Percentiles rank a stretch among this genome's conserved stretches.
Conservation (phyloP, 2,113 vertebrate genomes). For the Mobula birostris region DNA sequence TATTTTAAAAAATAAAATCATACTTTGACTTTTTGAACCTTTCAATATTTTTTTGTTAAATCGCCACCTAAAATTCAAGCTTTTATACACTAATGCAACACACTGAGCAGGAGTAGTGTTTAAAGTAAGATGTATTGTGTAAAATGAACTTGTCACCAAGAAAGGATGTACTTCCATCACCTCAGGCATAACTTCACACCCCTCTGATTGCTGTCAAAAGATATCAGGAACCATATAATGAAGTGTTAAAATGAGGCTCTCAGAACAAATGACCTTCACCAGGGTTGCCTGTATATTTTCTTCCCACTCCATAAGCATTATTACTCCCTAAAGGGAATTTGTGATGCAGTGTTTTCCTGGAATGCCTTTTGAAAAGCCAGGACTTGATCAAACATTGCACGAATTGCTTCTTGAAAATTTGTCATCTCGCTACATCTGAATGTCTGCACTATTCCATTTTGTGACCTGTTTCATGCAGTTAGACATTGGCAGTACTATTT, state of each 20-base stretch:
- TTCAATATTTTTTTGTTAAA: neutral
- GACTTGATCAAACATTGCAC: neutral
- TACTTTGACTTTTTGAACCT: neutral
- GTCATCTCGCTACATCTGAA: neutral
- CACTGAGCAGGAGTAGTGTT: neutral
- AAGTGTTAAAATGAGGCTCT: constrained; percentile 3
- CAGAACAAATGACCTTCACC: neutral
- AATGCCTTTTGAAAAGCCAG: constrained; percentile 16
- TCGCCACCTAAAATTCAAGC: neutral
- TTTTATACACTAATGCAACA: neutral
- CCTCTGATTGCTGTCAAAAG: constrained; percentile 16
- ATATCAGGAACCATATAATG: constrained; percentile 16
- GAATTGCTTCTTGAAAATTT: neutral
- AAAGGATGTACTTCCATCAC: neutral
- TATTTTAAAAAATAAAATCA: constrained; percentile 16
- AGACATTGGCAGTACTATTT: neutral
- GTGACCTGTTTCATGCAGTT: neutral
- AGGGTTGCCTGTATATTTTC: neutral
- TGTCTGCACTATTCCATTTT: neutral
- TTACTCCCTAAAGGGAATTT: neutral
- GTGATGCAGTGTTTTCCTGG: neutral
- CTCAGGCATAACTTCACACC: neutral
- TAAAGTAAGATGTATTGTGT: neutral
- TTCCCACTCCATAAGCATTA: too few species aligned
- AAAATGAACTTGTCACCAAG: neutral